A percentile compares a stretch with the other conserved stretches of the same genome.
These are phyloP conservation scores for Cranoglanis bouderius DNA, from an alignment of 2,113 vertebrate species.

Conservation along the genomic window DNA sequence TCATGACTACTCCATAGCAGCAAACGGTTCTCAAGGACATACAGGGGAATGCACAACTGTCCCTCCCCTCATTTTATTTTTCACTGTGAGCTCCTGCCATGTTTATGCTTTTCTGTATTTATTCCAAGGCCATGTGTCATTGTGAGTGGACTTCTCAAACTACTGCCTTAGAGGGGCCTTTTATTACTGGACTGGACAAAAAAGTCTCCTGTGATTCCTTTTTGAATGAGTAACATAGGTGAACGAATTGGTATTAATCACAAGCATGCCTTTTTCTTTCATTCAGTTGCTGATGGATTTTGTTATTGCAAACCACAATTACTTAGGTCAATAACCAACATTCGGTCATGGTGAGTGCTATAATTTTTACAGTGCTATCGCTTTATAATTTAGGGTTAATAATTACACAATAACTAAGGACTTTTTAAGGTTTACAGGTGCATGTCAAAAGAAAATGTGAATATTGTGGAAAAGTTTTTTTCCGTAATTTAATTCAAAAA, in stretches of 20 bases:
- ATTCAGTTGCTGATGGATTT: not conserved
- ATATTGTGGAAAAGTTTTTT: too few species aligned
- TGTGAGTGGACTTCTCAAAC: not conserved
- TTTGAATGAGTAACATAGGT: not conserved
- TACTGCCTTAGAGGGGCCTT: not conserved
- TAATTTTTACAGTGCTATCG: not conserved
- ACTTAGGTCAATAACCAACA: too few species aligned
- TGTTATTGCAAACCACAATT: not conserved
- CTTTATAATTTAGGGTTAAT: not conserved
- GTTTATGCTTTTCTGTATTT: constrained; percentile 16
- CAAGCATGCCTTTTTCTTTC: not conserved
- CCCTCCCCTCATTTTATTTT: constrained; percentile 20
- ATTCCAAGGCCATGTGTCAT: not conserved
- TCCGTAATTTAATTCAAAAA: too few species aligned
- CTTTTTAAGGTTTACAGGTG: too few species aligned
- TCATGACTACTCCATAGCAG: constrained; percentile 1
- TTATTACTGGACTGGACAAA: not conserved
- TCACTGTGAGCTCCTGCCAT: not conserved
- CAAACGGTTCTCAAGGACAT: constrained; percentile 42
- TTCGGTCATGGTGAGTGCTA: too few species aligned
- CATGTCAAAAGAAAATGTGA: too few species aligned
- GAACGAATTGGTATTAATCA: not conserved
- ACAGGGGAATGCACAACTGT: constrained; percentile 31
- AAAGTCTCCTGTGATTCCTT: not conserved
- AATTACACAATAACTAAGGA: not conserved